Evolutionary conservation across 2,113 vertebrate genomes (phyloP).

Genomic region (Melanerpes aurifrons): DNA sequence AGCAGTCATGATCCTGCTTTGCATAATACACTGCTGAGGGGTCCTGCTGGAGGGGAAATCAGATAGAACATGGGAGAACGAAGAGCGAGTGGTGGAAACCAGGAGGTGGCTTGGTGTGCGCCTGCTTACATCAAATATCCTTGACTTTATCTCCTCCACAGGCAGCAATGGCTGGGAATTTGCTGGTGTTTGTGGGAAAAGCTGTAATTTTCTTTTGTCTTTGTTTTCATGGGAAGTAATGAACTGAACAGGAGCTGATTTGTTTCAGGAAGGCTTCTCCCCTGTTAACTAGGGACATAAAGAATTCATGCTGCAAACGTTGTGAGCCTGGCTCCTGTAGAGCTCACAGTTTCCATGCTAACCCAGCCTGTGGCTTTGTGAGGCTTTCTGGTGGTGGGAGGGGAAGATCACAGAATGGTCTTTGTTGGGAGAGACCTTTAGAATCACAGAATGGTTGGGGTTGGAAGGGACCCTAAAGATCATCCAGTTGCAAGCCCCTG

Average conservation of each 20-base stretch:
- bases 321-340: background rate
- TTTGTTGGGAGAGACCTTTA: too few species aligned
- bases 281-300: slow-evolving; percentile 29
- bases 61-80: background rate
- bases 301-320: slow-evolving; percentile 48
- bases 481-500: too few species aligned
- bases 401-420: background rate
- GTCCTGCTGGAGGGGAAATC: slow-evolving; percentile 21
- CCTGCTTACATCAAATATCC: background rate
- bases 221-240: slow-evolving; percentile 26
- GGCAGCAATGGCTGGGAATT: background rate
- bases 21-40: background rate
- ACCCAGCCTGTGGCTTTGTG: background rate
- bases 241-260: slow-evolving; percentile 8
- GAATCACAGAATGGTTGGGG: too few species aligned
- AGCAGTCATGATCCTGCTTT: slow-evolving; percentile 4
- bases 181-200: slow-evolving; percentile 1
- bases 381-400: background rate
- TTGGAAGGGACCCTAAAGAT: too few species aligned
- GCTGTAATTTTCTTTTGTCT: background rate
- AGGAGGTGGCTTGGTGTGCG: background rate
- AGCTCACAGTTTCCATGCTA: background rate
- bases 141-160: background rate
- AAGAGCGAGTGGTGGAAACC: background rate
- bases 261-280: slow-evolving; percentile 7